phyloP scores from a whole-genome alignment of 2,888 invertebrate genomes.

The Lathronympha strigana region DNA sequence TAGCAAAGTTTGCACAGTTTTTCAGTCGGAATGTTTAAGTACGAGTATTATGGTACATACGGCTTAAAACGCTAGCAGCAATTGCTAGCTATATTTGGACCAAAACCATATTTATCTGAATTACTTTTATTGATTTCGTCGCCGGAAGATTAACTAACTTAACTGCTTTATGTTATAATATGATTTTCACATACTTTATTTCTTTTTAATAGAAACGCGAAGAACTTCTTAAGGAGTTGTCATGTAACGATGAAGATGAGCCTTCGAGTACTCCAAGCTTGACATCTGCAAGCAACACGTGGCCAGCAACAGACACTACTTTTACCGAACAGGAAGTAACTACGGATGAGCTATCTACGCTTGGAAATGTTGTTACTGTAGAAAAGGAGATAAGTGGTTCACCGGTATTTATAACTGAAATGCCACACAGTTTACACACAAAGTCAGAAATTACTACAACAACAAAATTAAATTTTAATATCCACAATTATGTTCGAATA shows the following conservation, averaged over 20 bases:
- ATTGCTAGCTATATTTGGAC: no score
- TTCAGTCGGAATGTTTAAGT: no score
- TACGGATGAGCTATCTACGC: constrained; percentile 62
- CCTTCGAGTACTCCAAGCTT: constrained; percentile 57
- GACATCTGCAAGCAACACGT: constrained; percentile 54
- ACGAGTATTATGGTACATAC: no score
- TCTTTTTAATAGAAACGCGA: constrained; percentile 81
- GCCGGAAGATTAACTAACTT: neutral
- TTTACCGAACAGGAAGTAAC: constrained; percentile 62
- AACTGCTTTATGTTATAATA: neutral
- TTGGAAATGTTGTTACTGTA: constrained; percentile 62
- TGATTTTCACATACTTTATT: neutral
- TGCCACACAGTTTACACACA: constrained; percentile 47
- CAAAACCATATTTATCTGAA: no score
- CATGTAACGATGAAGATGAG: constrained; percentile 82
- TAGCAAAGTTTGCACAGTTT: neutral
- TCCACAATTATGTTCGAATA: constrained; percentile 45
- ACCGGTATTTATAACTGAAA: constrained; percentile 42
- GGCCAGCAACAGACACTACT: constrained; percentile 56
- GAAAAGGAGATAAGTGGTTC: constrained; percentile 57
- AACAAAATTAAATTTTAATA: constrained; percentile 38
- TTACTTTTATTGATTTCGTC: neutral
- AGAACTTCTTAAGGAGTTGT: constrained; percentile 84
- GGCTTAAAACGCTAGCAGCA: no score
- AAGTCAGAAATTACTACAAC: constrained; percentile 46